Base-by-base conservation (phyloP, 1,140 invertebrate genomes). In the Matsumurasca onukii region DNA sequence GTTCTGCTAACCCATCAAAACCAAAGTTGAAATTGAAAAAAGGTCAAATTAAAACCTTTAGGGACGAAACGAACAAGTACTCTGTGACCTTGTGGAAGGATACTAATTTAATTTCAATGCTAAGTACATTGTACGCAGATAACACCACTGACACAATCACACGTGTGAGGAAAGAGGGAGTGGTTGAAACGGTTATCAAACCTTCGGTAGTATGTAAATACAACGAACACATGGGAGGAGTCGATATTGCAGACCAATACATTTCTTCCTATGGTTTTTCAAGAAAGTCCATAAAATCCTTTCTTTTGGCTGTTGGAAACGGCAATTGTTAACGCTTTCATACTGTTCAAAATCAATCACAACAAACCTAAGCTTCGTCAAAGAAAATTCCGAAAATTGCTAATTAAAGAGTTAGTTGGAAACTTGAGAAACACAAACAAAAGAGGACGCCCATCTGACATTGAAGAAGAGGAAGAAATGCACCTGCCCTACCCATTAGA, bases 251-350 rank as follows among this genome's bases (percentile, higher is more conserved):
- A 22, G 49, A 52, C 22, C 49, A 52, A 3, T 52, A 52, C 22
- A 52, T 52, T 52, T 52, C 49, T 52, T n/a, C 49, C 3, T 52
- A 52, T 22, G 3, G 9, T 9, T 64, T 64, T 39, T 27, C 25
- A 12, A 13, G 57, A 9, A 61, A 61, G 20, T 12, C 13, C 13
- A 27, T 61, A 12, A 61, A 31, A 22, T 61, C 22, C 30, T 24
- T 64, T 64, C 12, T 64, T 64, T 25, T 64, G 29, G 62, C 22
- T 34, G 25, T 15, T 64, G 2, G 62, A 64, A 64, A 64, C 31
- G 12, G 62, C 25, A 27, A 39, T n/a, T 13, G 5, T 61, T 9
- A 61, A 61, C 20, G 57, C 57, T 3, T 61, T 29, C 30, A 12
- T 29, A 61, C 30, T 61, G 13, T 61, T 25, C 57, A 61, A 61